phyloP scores from a whole-genome alignment of 2,888 invertebrate genomes.

The Graphium colonna region DNA sequence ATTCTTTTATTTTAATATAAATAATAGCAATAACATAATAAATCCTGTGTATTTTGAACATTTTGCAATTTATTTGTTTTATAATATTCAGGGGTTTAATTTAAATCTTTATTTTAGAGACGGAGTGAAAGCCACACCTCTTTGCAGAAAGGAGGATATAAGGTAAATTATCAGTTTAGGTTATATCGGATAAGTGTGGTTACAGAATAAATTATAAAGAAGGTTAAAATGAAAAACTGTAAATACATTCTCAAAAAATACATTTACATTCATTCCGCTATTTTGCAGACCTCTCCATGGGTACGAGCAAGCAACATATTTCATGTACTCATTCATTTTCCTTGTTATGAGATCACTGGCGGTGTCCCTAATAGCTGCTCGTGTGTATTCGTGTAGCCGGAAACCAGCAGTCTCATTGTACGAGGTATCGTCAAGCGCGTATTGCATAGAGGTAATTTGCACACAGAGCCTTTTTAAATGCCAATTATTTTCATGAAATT shows the following conservation, averaged over 20 bases:
- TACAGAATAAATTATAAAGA: too few species aligned
- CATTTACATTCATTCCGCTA: background rate
- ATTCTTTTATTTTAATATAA: too few species aligned
- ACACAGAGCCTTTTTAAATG: too few species aligned
- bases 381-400: slow-evolving; percentile 76
- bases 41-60: too few species aligned
- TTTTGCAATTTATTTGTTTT: too few species aligned
- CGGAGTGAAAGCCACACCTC: slow-evolving; percentile 39
- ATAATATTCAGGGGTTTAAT: too few species aligned
- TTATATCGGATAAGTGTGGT: background rate
- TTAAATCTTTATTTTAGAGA: slow-evolving; percentile 42
- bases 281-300: slow-evolving; percentile 50
- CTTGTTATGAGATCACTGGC: slow-evolving; percentile 79
- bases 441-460: slow-evolving; percentile 77
- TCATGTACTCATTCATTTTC: slow-evolving; percentile 82
- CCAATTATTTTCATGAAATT: too few species aligned
- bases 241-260: background rate
- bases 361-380: slow-evolving; percentile 79
- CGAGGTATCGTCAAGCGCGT: slow-evolving; percentile 79
- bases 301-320: slow-evolving; percentile 80
- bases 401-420: slow-evolving; percentile 77
- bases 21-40: too few species aligned
- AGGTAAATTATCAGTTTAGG: slow-evolving; percentile 27
- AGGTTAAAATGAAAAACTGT: too few species aligned
- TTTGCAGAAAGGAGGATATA: slow-evolving; percentile 36